Conservation (phyloP, 2,888 invertebrate genomes). For the Erebia epiphron region DNA sequence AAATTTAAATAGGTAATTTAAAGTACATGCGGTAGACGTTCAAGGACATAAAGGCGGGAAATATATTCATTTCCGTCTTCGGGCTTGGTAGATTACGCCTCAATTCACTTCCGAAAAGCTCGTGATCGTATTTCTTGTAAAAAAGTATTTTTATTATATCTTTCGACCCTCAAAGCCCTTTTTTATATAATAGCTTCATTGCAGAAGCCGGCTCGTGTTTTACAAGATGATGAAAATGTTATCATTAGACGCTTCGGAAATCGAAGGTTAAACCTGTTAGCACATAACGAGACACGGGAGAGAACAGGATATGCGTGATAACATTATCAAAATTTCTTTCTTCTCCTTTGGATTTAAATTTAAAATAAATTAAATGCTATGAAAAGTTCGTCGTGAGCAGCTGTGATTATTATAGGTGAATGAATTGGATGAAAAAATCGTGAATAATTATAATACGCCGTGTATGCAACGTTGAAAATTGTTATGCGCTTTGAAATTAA, state of each 20-base stretch:
- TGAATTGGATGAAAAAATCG: no score
- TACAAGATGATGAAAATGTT: constrained; percentile 11
- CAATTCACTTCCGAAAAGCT: constrained; percentile 29
- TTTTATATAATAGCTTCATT: constrained; percentile 19
- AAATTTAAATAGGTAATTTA: constrained; percentile 9
- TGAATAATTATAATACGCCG: no score
- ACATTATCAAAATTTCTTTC: background rate
- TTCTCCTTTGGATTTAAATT: no score
- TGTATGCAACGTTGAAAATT: no score
- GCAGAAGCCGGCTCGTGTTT: constrained; percentile 1
- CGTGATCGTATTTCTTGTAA: constrained; percentile 30
- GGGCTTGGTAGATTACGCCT: constrained; percentile 35
- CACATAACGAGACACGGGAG: background rate
- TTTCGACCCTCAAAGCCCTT: constrained; percentile 20
- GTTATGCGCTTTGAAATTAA: no score
- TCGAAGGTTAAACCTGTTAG: background rate
- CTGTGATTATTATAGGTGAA: no score
- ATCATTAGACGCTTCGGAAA: background rate
- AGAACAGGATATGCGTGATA: background rate
- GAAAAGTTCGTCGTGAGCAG: no score
- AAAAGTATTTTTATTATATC: constrained; percentile 30
- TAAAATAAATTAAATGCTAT: no score
- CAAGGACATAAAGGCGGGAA: constrained; percentile 31
- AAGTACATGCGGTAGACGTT: constrained; percentile 28
- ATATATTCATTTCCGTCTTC: constrained; percentile 36